Conservation (phyloP, 2,113 vertebrate genomes). For the Archilochus colubris region DNA sequence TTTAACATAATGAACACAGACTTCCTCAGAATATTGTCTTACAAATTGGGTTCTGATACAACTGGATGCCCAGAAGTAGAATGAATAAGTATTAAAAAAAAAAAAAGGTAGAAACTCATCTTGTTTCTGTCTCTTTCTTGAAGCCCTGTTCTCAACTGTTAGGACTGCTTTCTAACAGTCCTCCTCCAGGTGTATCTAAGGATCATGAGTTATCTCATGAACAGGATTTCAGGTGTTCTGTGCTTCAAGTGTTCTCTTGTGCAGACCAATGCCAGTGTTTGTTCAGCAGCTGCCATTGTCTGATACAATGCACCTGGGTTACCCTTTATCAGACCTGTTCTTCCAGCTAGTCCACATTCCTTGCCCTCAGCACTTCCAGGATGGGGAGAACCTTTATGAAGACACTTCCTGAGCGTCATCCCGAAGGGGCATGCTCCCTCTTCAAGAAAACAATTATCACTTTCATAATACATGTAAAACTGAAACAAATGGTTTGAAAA, state of each 20-base stretch:
- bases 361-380: constrained; percentile 38
- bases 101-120: not conserved
- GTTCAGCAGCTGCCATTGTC: constrained; percentile 52
- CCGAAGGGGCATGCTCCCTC: not conserved
- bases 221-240: not conserved
- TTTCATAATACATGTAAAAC: not conserved
- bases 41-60: not conserved
- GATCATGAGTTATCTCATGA: not conserved
- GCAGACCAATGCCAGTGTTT: constrained; percentile 37
- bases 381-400: constrained; percentile 19
- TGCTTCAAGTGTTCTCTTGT: constrained; percentile 6
- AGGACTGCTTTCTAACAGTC: not conserved
- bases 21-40: constrained; percentile 12
- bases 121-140: not conserved
- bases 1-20: not conserved
- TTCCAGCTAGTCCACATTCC: constrained; percentile 65
- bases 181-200: not conserved
- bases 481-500: not conserved
- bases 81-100: not conserved
- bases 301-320: constrained; percentile 42
- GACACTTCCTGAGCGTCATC: not conserved
- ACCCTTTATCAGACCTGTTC: constrained; percentile 59
- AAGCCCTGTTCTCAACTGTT: not conserved
- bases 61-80: not conserved
- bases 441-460: not conserved